phyloP scores from a whole-genome alignment of 2,888 invertebrate species.

The Elegia similella region DNA sequence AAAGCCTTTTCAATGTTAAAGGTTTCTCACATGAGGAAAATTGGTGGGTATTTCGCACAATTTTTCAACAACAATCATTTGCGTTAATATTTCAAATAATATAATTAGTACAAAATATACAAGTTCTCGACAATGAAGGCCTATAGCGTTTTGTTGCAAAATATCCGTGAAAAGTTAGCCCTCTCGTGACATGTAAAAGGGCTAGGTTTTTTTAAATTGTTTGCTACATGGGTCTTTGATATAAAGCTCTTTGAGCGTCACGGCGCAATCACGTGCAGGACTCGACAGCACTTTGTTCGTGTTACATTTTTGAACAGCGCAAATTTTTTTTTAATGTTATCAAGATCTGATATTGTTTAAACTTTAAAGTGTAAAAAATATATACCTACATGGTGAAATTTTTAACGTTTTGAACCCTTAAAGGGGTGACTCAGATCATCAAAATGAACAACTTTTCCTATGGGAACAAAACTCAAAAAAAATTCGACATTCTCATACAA shows the following conservation, averaged over 20 bases:
- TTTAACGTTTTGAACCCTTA: too few species aligned
- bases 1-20: slow-evolving; percentile 21
- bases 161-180: slow-evolving; percentile 35
- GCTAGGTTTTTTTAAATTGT: slow-evolving; percentile 48
- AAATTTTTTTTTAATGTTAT: background rate
- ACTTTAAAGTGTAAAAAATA: too few species aligned
- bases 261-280: slow-evolving; percentile 48
- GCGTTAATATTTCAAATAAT: too few species aligned
- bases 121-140: too few species aligned
- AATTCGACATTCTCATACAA: too few species aligned
- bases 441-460: too few species aligned
- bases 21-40: slow-evolving; percentile 17
- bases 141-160: background rate
- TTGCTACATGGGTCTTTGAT: slow-evolving; percentile 56
- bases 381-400: too few species aligned
- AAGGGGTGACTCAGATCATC: too few species aligned
- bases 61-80: too few species aligned
- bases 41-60: background rate
- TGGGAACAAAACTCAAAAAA: too few species aligned
- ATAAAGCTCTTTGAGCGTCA: slow-evolving; percentile 51
- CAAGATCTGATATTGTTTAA: too few species aligned
- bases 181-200: slow-evolving; percentile 49
- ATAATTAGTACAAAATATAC: too few species aligned
- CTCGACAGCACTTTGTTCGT: slow-evolving; percentile 41
- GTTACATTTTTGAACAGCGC: slow-evolving; percentile 32